Conservation (phyloP, 1,140 invertebrate species). For the Aphis gossypii region DNA sequence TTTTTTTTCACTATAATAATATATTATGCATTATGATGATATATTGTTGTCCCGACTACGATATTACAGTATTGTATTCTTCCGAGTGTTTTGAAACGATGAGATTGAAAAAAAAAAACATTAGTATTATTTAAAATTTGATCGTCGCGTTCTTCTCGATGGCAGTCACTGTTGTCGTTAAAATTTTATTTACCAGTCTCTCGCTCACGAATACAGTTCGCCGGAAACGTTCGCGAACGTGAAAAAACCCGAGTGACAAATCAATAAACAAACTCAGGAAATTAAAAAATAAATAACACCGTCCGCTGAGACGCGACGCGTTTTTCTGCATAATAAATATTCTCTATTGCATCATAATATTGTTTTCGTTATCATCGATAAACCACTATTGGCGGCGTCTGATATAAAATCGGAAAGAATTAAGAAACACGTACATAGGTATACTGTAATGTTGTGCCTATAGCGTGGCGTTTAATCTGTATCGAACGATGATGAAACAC, state of each 20-base stretch:
- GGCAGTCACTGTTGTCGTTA: not conserved
- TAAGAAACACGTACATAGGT: not conserved
- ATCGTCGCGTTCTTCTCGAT: not conserved
- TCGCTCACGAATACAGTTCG: not conserved
- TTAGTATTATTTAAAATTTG: constrained; percentile 5
- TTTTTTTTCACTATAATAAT: not conserved
- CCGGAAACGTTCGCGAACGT: not conserved
- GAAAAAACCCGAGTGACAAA: not conserved
- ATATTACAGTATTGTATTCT: not conserved
- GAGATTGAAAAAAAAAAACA: not conserved
- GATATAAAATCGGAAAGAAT: not conserved
- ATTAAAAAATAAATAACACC: not conserved
- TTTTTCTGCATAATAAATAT: constrained; percentile 19
- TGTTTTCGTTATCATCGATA: not conserved
- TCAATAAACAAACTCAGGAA: not conserved
- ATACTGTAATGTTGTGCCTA: not conserved
- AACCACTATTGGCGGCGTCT: not conserved
- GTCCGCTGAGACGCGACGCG: no score
- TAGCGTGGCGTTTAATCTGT: not conserved
- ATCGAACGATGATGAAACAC: constrained; percentile 11
- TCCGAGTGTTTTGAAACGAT: not conserved
- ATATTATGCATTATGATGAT: not conserved
- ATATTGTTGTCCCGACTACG: not conserved
- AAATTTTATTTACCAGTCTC: not conserved
- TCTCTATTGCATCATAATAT: constrained; percentile 1